Base-by-base conservation (phyloP, 2,113 vertebrate genomes). In the Thalassoma bifasciatum region DNA sequence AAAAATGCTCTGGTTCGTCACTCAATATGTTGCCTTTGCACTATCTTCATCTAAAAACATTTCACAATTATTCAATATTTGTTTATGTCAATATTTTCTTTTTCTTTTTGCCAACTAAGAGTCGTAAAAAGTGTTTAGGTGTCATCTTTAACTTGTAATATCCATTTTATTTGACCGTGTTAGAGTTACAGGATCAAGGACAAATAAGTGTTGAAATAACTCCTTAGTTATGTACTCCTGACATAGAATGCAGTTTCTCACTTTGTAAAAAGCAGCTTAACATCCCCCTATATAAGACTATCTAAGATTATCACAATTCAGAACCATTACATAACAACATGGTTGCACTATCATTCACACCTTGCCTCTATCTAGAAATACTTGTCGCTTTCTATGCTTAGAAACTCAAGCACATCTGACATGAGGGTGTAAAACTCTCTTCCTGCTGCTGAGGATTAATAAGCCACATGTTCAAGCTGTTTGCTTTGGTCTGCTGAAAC, bases 401-500 rank as follows among this genome's bases (percentile, higher is more conserved):
- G 47, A 52, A 57, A 12, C 40, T 10, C 40, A 44, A 22, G 21
- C 1, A 26, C 47, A 58, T 66, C 57, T 73, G 57, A 67, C 60
- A 22, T 13, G 26, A 24, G 37, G 37, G 58, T 72, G 74, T 60
- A n/a, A 83, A 79, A 72, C 26, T 1, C 57, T 34, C 23, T 37
- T 22, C 47, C 58, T 42, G 40, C 61, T 63, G 3, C 63, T 24
- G 40, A 44, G n/a, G 52, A 61, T 14, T 72, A 75, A 58, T 19
- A 26, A 66, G 60, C 30, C 59, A 52, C 72, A 26, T 40, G 52
- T 72, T 62, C 1, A 38, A 7, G 13, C 17, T 67, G 46, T 69
- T 72, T 77, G 56, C 53, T 66, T 56, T 36, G 56, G 56, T 59
- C 22, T 10, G 46, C 72, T 49, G 61, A 75, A 70, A 60, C 30